Conservation (phyloP, 2,113 vertebrate genomes). For the Polypterus senegalus region DNA sequence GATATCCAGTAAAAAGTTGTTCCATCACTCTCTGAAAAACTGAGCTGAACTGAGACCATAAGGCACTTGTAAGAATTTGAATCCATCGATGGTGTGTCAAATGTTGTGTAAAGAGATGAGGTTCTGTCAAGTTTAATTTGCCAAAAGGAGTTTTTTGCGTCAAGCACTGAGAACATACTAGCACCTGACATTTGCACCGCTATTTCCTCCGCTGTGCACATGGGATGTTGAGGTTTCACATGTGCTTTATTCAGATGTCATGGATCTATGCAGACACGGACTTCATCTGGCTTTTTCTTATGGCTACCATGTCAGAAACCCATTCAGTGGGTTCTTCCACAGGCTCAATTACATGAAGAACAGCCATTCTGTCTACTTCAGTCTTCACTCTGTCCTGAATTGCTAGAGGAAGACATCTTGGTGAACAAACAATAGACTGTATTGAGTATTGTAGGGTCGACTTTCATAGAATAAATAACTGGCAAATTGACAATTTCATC, state of each 20-base stretch:
- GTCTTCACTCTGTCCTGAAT: no score
- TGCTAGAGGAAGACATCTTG: no score
- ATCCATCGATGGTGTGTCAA: neutral
- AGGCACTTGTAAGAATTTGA: neutral
- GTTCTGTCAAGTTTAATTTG: neutral
- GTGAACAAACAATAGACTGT: no score
- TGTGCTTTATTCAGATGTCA: neutral
- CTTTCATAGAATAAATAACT: no score
- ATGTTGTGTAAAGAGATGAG: neutral
- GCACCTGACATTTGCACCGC: neutral
- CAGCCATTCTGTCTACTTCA: no score
- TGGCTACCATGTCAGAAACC: constrained; percentile 2
- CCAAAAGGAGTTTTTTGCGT: neutral
- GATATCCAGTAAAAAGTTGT: neutral
- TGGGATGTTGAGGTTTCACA: constrained; percentile 3
- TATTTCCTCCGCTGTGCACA: neutral
- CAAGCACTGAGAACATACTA: neutral
- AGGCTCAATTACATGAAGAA: no score
- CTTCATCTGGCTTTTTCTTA: neutral
- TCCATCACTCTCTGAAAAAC: neutral
- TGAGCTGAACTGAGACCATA: neutral
- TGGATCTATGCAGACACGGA: constrained; percentile 3
- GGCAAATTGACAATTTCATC: no score
- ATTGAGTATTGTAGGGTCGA: no score
- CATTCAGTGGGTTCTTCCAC: neutral